Evolutionary conservation across 2,888 invertebrate genomes (phyloP).

Genomic region (Vannuccia rotundouncinata): DNA sequence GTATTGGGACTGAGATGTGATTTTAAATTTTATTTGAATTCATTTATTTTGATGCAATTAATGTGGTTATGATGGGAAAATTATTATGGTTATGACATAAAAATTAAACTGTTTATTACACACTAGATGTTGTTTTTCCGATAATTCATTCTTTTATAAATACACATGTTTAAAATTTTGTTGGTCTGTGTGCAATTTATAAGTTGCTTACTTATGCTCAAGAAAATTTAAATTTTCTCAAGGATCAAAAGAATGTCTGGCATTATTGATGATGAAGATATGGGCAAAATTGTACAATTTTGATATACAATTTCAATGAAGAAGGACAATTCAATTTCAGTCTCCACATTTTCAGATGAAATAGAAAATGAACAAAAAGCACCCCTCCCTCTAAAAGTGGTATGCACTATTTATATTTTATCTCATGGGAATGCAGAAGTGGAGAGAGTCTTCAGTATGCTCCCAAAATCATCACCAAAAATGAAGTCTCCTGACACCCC

Average conservation of each 20-base stretch:
- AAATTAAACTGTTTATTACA: no score
- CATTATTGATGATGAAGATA: neutral
- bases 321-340: neutral
- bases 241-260: neutral
- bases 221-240: neutral
- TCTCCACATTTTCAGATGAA: neutral
- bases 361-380: neutral
- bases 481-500: neutral
- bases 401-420: neutral
- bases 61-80: neutral
- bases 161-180: no score
- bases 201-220: slow-evolving; percentile 6
- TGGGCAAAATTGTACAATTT: neutral
- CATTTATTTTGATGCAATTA: neutral
- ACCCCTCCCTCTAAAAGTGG: neutral
- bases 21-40: neutral
- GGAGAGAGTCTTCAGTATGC: slow-evolving; percentile 5
- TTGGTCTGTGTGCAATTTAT: no score
- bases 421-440: slow-evolving; percentile 12
- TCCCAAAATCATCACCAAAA: no score
- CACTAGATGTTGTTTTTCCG: no score
- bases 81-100: neutral
- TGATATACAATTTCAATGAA: neutral
- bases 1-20: no score
- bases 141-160: no score